Conservation (phyloP, 2,888 invertebrate genomes). For the Ophion obscuratus region DNA sequence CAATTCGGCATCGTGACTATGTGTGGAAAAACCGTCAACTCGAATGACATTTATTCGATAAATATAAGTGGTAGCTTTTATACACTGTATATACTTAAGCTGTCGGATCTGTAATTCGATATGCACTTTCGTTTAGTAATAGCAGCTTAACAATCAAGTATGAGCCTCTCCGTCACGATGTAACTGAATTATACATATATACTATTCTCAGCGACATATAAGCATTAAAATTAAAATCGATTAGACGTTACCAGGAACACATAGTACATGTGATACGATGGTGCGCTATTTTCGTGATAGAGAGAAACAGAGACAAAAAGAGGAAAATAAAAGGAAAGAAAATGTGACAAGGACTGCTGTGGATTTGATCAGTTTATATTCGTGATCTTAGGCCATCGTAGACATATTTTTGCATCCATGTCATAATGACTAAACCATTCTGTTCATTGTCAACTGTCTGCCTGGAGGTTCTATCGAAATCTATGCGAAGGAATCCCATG, state of each 20-base stretch:
- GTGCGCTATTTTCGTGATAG: neutral
- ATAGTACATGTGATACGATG: neutral
- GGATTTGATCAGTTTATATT: slow-evolving; percentile 20
- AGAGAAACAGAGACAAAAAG: neutral
- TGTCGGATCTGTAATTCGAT: neutral
- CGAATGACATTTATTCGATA: too few species aligned
- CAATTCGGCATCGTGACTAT: too few species aligned
- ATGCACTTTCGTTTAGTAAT: neutral
- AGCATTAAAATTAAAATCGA: slow-evolving; percentile 11
- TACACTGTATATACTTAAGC: too few species aligned
- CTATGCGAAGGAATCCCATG: too few species aligned
- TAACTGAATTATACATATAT: neutral
- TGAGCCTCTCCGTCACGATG: neutral
- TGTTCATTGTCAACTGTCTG: neutral
- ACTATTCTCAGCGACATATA: neutral
- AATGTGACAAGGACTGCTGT: neutral
- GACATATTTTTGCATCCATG: slow-evolving; percentile 12
- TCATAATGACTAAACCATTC: slow-evolving; percentile 6
- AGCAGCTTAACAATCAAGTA: neutral
- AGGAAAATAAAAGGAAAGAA: slow-evolving; percentile 9
- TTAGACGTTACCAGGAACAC: slow-evolving; percentile 30
- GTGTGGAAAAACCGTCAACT: too few species aligned
- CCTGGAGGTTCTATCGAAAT: neutral
- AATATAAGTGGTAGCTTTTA: too few species aligned
- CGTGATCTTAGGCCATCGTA: slow-evolving; percentile 37